Conservation (phyloP, 2,888 invertebrate genomes). For the Peribatodes rhomboidaria region DNA sequence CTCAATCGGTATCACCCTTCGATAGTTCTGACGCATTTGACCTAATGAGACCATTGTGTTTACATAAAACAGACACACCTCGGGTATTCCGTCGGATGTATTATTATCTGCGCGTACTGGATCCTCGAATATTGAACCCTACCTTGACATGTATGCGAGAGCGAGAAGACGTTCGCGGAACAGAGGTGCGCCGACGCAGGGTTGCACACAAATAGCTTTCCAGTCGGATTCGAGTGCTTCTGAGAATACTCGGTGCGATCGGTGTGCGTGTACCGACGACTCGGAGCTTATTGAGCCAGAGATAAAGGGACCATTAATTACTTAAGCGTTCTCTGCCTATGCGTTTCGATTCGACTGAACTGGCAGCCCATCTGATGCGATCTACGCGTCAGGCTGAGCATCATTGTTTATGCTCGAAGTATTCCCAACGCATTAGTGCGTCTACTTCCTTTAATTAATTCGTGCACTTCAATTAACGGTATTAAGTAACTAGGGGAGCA, state of each 20-base stretch:
- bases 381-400: constrained; percentile 45
- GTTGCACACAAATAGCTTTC: constrained; percentile 83
- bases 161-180: constrained; percentile 75
- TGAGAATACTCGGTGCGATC: constrained; percentile 67
- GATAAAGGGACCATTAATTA: constrained; percentile 58
- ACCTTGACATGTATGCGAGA: constrained; percentile 85
- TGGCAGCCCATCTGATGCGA: constrained; percentile 49
- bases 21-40: constrained; percentile 60
- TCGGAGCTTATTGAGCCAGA: constrained; percentile 41
- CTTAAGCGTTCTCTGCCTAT: constrained; percentile 44
- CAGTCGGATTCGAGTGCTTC: constrained; percentile 77
- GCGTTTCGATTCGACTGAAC: constrained; percentile 43
- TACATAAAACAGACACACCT: constrained; percentile 73
- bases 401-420: constrained; percentile 51
- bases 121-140: constrained; percentile 86
- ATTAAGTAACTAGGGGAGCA: constrained; percentile 58
- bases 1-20: constrained; percentile 55
- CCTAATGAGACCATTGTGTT: constrained; percentile 74
- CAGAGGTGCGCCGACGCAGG: constrained; percentile 76
- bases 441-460: constrained; percentile 67
- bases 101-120: constrained; percentile 76
- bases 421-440: constrained; percentile 47
- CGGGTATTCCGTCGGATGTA: constrained; percentile 71
- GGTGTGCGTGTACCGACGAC: constrained; percentile 48
- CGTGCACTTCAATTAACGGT: constrained; percentile 64